These are phyloP conservation scores for Celastrina argiolus DNA, from an alignment of 2,888 invertebrate species.

Conservation along the genomic window DNA sequence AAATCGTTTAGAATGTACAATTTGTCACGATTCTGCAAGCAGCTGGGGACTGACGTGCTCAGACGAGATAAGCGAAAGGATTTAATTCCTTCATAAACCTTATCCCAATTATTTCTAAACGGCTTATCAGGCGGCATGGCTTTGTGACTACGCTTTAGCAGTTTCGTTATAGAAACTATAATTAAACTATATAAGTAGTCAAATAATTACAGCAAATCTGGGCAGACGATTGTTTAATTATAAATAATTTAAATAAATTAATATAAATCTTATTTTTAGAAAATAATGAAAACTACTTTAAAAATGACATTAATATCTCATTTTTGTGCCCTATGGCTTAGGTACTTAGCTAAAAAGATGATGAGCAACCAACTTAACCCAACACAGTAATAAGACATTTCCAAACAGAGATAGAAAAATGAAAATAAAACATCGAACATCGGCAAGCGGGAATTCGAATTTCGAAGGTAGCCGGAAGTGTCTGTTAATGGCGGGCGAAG, in stretches of 20 bases:
- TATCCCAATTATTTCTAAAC: slow-evolving; percentile 15
- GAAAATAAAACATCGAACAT: background rate
- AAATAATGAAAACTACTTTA: too few relatives aligned
- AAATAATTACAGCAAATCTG: too few relatives aligned
- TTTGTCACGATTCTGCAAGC: slow-evolving; percentile 8
- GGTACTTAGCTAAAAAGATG: too few relatives aligned
- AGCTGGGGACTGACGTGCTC: slow-evolving; percentile 7
- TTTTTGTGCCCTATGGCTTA: too few relatives aligned
- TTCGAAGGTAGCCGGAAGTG: slow-evolving; percentile 19
- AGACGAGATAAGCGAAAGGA: slow-evolving; percentile 6
- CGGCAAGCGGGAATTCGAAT: background rate
- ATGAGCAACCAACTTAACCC: too few relatives aligned
- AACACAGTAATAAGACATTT: background rate
- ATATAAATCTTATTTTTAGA: too few relatives aligned
- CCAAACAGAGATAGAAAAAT: background rate
- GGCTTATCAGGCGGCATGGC: slow-evolving; percentile 10
- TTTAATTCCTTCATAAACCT: slow-evolving; percentile 11
- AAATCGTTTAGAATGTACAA: slow-evolving; percentile 2
- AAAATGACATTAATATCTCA: too few relatives aligned
- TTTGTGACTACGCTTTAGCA: background rate
- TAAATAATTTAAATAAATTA: too few relatives aligned
- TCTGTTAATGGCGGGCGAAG: slow-evolving; percentile 20
- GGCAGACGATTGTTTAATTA: too few relatives aligned
- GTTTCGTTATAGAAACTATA: background rate
- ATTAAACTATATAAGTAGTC: too few relatives aligned